Conservation (phyloP, 2,797 vertebrate genomes). For the Enteromius paludinosus region DNA sequence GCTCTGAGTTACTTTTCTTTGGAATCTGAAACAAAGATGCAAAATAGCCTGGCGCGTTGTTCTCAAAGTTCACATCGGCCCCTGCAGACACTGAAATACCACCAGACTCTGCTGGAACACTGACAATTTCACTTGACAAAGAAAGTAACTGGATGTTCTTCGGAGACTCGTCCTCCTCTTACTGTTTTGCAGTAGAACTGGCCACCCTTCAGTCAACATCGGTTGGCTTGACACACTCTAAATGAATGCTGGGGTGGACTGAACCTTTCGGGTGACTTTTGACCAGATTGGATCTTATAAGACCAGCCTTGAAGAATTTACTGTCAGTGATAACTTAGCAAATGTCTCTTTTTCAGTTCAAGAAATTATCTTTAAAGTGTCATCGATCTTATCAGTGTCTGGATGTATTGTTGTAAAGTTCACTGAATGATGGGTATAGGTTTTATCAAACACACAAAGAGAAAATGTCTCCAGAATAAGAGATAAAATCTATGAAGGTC, state of each 20-base stretch:
- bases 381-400: slow-evolving; percentile 22
- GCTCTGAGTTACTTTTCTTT: slow-evolving; percentile 46
- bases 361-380: slow-evolving; percentile 17
- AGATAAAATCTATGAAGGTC: slow-evolving; percentile 1
- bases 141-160: slow-evolving; percentile 45
- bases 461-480: slow-evolving; percentile 13
- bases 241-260: slow-evolving; percentile 23
- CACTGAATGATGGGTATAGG: background rate
- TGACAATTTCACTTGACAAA: slow-evolving; percentile 36
- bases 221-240: slow-evolving; percentile 1
- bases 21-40: slow-evolving; percentile 43
- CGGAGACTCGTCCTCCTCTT: slow-evolving; percentile 25
- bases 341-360: slow-evolving; percentile 17
- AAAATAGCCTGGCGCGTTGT: slow-evolving; percentile 34
- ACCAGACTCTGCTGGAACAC: slow-evolving; percentile 41
- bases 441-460: slow-evolving; percentile 18
- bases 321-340: background rate
- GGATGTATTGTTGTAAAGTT: slow-evolving; percentile 13
- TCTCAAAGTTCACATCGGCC: slow-evolving; percentile 38
- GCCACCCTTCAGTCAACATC: slow-evolving; percentile 46
- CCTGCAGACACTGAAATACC: slow-evolving; percentile 45
- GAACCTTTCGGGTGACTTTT: slow-evolving; percentile 28
- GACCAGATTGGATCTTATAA: background rate
- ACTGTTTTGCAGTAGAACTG: slow-evolving; percentile 9
- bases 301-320: background rate